phyloP scores from a whole-genome alignment of 2,797 vertebrate genomes.

The Acropternis orthonyx region DNA sequence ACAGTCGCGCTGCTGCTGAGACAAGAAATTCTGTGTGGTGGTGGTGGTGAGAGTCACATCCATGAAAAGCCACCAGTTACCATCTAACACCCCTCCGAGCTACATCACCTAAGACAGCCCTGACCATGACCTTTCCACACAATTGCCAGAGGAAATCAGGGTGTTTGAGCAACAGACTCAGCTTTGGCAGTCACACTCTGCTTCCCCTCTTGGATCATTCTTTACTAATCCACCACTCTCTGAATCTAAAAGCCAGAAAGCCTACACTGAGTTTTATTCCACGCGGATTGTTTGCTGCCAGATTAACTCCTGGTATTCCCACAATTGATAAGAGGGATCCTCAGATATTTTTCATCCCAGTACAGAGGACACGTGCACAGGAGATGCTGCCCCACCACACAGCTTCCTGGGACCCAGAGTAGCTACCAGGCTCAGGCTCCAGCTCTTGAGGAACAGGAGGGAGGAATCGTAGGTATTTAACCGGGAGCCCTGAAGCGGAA shows the following conservation, averaged over 20 bases:
- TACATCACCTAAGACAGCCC: neutral
- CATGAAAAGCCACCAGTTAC: neutral
- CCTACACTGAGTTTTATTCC: neutral
- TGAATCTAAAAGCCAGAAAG: neutral
- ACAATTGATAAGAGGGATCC: accelerated
- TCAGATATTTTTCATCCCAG: neutral
- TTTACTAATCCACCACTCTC: neutral
- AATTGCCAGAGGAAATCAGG: neutral
- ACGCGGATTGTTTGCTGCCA: accelerated
- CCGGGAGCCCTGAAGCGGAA: neutral
- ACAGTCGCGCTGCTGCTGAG: accelerated
- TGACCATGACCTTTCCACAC: neutral
- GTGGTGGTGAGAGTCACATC: neutral
- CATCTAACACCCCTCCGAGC: neutral
- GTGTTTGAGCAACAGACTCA: neutral
- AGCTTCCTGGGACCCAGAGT: neutral
- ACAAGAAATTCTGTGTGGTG: neutral
- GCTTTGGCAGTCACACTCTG: neutral
- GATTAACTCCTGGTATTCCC: neutral
- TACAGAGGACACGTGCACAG: neutral
- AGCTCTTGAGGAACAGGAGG: neutral
- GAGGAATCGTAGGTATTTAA: neutral
- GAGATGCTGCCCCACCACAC: neutral
- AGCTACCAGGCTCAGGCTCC: neutral
- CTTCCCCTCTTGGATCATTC: neutral